phyloP scores from a whole-genome alignment of 2,888 invertebrate species.

The Subacronicta megacephala region DNA sequence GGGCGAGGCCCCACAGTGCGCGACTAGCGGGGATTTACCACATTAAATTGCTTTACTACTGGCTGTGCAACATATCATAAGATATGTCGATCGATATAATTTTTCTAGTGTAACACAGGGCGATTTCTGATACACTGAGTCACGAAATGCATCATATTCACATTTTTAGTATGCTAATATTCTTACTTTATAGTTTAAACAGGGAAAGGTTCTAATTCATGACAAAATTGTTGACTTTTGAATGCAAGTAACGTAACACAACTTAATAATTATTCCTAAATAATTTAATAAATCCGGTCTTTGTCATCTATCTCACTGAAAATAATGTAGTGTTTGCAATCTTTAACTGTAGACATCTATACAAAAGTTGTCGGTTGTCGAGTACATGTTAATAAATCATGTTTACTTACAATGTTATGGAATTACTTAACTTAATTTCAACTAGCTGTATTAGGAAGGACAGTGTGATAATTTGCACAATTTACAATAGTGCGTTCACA shows the following conservation, averaged over 20 bases:
- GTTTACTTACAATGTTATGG: slow-evolving; percentile 8
- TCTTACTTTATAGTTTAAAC: too few species aligned
- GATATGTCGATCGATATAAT: too few species aligned
- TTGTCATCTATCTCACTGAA: not conserved
- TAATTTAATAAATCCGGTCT: not conserved
- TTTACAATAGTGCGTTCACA: slow-evolving; percentile 3
- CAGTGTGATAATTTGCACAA: not conserved
- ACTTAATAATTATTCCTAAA: slow-evolving; percentile 2
- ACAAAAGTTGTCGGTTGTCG: slow-evolving; percentile 6
- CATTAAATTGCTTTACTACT: too few species aligned
- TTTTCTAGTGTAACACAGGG: too few species aligned
- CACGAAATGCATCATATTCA: too few species aligned
- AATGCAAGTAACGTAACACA: not conserved
- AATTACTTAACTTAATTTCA: slow-evolving; percentile 19
- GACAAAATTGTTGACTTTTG: not conserved
- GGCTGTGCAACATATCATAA: too few species aligned
- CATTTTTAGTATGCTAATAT: too few species aligned
- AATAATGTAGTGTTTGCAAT: not conserved
- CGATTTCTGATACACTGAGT: too few species aligned
- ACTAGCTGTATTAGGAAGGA: not conserved
- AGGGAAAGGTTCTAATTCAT: too few species aligned
- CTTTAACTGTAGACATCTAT: slow-evolving; percentile 11
- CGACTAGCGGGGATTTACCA: slow-evolving; percentile 12
- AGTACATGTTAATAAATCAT: slow-evolving; percentile 4
- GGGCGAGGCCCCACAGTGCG: slow-evolving; percentile 16